A percentile compares a stretch with the other conserved stretches of the same genome.
Conservation (phyloP, 2,888 invertebrate species). For the Plebejus argus region DNA sequence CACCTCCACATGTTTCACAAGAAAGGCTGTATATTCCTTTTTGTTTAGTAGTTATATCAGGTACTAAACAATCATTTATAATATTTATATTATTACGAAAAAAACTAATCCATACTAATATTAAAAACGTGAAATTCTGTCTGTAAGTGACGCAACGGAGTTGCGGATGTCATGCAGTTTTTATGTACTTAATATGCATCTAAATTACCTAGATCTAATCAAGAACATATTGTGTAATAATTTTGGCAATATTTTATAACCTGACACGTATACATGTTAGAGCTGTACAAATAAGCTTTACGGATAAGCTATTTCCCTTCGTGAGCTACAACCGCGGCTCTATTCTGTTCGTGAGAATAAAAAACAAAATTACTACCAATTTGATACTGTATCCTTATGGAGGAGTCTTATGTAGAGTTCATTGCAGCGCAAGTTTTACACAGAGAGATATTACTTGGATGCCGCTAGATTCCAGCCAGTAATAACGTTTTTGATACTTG, state of each 20-base stretch:
- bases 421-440: slow-evolving; percentile 52
- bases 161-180: too few relatives aligned
- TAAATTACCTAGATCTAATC: too few relatives aligned
- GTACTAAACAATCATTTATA: not conserved
- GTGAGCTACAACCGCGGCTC: slow-evolving; percentile 63
- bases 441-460: not conserved
- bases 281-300: slow-evolving; percentile 54
- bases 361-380: slow-evolving; percentile 76
- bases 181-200: too few relatives aligned
- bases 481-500: too few relatives aligned
- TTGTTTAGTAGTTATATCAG: slow-evolving; percentile 4
- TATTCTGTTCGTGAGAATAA: slow-evolving; percentile 71
- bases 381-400: slow-evolving; percentile 75
- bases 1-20: too few relatives aligned
- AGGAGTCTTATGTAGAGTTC: slow-evolving; percentile 57
- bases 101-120: too few relatives aligned
- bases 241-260: slow-evolving; percentile 36
- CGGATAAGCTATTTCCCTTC: slow-evolving; percentile 69
- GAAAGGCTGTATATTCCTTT: too few relatives aligned
- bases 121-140: too few relatives aligned
- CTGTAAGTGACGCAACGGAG: too few relatives aligned
- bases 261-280: not conserved
- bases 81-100: not conserved
- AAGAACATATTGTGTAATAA: too few relatives aligned
- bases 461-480: not conserved